Percentiles rank a stretch among this genome's conserved stretches.
These are phyloP conservation scores for Aptenodytes forsteri DNA, from an alignment of 2,113 vertebrate species.

Conservation along the genomic window DNA sequence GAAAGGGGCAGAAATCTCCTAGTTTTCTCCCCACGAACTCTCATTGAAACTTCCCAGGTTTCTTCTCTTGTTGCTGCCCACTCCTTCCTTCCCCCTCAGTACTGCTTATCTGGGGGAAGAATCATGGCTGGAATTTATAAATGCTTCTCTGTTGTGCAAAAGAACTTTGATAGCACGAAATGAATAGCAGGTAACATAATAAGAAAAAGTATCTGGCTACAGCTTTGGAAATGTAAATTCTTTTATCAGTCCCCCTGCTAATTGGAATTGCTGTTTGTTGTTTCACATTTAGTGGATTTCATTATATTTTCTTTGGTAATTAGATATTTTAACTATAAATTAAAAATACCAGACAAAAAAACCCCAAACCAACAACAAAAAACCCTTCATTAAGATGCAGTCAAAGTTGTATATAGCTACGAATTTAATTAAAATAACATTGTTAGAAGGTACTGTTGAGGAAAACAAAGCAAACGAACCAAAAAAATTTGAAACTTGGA, in stretches of 20 bases:
- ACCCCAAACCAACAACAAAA: neutral
- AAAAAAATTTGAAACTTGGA: neutral
- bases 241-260: constrained; percentile 61
- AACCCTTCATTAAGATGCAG: constrained; percentile 24
- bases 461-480: constrained; percentile 31
- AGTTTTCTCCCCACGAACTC: neutral
- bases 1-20: neutral
- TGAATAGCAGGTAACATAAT: constrained; percentile 63
- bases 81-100: neutral
- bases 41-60: neutral
- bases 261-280: constrained; percentile 67
- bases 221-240: constrained; percentile 65
- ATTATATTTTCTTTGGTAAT: constrained; percentile 65
- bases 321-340: constrained; percentile 62
- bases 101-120: constrained; percentile 25
- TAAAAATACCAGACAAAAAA: constrained; percentile 27
- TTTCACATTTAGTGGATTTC: constrained; percentile 57
- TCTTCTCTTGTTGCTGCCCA: neutral
- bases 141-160: constrained; percentile 47
- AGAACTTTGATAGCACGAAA: constrained; percentile 45
- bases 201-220: constrained; percentile 49
- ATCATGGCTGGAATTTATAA: constrained; percentile 51
- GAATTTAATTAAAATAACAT: constrained; percentile 52
- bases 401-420: constrained; percentile 5
- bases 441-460: neutral